Conservation (phyloP, 2,888 invertebrate genomes). For the Drosophila putrida region DNA sequence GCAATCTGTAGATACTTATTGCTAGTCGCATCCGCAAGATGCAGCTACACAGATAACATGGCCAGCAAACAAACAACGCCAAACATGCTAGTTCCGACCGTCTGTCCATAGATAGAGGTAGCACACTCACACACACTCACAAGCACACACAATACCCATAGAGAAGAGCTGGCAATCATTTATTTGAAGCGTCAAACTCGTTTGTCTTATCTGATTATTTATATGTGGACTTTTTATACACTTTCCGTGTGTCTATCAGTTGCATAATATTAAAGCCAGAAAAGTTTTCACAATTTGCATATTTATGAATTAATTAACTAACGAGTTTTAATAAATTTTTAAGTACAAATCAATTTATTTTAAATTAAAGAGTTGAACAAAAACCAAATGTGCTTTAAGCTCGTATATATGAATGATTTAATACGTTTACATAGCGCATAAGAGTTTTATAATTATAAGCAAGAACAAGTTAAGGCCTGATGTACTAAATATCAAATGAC, state of each 20-base stretch:
- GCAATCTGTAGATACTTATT: constrained; percentile 44
- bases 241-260: constrained; percentile 14
- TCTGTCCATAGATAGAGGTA: constrained; percentile 68
- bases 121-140: constrained; percentile 36
- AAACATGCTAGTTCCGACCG: constrained; percentile 62
- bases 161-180: constrained; percentile 72
- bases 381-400: not conserved
- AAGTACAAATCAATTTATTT: constrained; percentile 14
- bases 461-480: not conserved
- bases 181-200: constrained; percentile 82
- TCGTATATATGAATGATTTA: not conserved
- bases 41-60: constrained; percentile 63
- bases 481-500: not conserved
- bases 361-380: constrained; percentile 1
- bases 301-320: constrained; percentile 19
- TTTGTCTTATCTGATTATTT: constrained; percentile 81
- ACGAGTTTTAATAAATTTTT: not conserved
- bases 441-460: too few species aligned
- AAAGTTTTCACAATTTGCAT: constrained; percentile 17
- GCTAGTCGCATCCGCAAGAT: constrained; percentile 69
- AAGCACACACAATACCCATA: constrained; percentile 29
- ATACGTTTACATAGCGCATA: not conserved
- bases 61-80: constrained; percentile 69
- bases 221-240: constrained; percentile 62
- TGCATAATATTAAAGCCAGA: constrained; percentile 16